phyloP scores from a whole-genome alignment of 1,140 invertebrate genomes.

The Tigriopus japonicus region DNA sequence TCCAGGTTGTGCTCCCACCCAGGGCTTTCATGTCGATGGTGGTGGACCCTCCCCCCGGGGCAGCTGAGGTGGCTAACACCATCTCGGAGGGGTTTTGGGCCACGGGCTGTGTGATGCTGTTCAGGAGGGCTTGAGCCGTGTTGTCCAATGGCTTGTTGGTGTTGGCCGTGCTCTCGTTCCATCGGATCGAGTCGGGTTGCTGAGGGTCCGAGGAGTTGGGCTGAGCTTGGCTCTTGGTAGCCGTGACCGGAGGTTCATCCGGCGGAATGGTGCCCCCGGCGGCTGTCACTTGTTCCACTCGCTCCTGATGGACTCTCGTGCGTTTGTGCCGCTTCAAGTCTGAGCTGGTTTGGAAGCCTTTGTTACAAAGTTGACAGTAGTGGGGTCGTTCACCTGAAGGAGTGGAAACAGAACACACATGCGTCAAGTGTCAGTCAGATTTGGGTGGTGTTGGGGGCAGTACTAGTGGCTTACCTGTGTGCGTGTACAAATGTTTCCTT shows the following conservation, averaged over 20 bases:
- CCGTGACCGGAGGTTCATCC: not conserved
- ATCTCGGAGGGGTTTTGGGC: not conserved
- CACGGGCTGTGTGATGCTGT: slow-evolving; percentile 1
- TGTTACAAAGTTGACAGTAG: slow-evolving; percentile 12
- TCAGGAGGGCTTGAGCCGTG: not conserved
- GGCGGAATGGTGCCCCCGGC: not conserved
- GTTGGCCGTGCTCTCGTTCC: not conserved
- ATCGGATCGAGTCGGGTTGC: not conserved
- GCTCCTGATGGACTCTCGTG: slow-evolving; percentile 14
- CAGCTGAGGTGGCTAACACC: not conserved
- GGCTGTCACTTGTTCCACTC: slow-evolving; percentile 4
- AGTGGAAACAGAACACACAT: too few relatives aligned
- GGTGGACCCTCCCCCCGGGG: not conserved
- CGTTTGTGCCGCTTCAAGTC: slow-evolving; percentile 11
- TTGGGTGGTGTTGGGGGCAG: too few relatives aligned
- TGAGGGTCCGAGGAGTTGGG: too few relatives aligned
- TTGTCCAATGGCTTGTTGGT: not conserved
- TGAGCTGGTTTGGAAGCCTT: slow-evolving; percentile 15
- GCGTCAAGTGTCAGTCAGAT: too few relatives aligned
- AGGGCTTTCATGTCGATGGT: slow-evolving; percentile 10
- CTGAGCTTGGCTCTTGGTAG: not conserved
- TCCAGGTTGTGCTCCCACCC: not conserved
- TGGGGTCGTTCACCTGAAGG: slow-evolving; percentile 8
- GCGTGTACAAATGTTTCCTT: slow-evolving; percentile 13
- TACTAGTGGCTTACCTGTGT: slow-evolving; percentile 13